Conservation (phyloP, 2,888 invertebrate genomes). For the Athalia circularis region DNA sequence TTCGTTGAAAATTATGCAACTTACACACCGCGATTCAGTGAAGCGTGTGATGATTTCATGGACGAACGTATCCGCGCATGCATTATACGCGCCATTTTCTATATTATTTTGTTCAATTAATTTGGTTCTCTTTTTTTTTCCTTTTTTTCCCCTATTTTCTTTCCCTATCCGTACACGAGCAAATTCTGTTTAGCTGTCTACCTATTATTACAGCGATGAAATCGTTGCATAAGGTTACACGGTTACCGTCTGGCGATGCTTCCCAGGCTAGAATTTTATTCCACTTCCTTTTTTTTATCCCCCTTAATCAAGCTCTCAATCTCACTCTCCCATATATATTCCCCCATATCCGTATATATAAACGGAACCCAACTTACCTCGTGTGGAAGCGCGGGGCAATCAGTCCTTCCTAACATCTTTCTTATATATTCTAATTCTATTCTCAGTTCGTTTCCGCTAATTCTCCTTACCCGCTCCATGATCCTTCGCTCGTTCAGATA, state of each 20-base stretch:
- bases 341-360: neutral
- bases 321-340: conserved; percentile 4
- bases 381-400: neutral
- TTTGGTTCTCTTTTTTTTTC: neutral
- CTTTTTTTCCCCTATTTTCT: neutral
- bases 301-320: conserved; percentile 14
- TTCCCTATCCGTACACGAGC: neutral
- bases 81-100: neutral
- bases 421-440: conserved; percentile 6
- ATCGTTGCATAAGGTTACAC: conserved; percentile 38
- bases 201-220: conserved; percentile 40
- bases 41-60: too few species aligned
- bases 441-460: conserved; percentile 31
- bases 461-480: neutral
- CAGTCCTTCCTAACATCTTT: conserved; percentile 1
- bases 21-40: too few species aligned
- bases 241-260: conserved; percentile 41
- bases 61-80: too few species aligned
- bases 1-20: too few species aligned
- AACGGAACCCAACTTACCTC: too few species aligned
- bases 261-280: conserved; percentile 34
- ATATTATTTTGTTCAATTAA: neutral
- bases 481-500: neutral
- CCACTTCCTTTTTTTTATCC: conserved; percentile 23
- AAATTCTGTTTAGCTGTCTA: neutral